These are phyloP conservation scores for Neuroterus valhalla DNA, from an alignment of 1,140 invertebrate genomes.

Conservation along the genomic window DNA sequence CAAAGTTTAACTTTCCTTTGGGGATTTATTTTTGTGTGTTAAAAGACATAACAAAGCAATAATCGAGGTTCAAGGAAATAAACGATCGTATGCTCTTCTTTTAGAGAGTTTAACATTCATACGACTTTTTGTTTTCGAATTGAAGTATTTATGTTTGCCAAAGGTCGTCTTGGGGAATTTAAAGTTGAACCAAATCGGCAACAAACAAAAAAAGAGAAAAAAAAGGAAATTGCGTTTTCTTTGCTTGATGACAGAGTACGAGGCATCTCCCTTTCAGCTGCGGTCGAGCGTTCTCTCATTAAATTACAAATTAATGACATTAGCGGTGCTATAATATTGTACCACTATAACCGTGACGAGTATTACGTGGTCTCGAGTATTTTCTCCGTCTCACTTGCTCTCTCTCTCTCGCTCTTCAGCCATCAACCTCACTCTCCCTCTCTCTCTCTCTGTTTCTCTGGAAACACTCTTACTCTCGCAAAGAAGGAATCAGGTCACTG, in stretches of 20 bases:
- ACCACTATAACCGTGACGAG: conserved; percentile 71
- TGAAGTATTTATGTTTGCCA: too few relatives aligned
- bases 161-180: too few relatives aligned
- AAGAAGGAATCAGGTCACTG: conserved; percentile 74
- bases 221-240: conserved; percentile 49
- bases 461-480: conserved; percentile 72
- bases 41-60: too few relatives aligned
- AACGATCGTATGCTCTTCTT: too few relatives aligned
- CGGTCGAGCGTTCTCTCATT: conserved; percentile 66
- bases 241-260: conserved; percentile 40
- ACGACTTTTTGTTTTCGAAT: too few relatives aligned
- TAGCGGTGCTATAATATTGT: conserved; percentile 74
- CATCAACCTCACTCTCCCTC: conserved; percentile 51
- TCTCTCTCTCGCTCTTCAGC: conserved; percentile 52
- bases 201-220: conserved; percentile 19
- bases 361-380: conserved; percentile 71
- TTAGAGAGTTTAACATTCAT: too few relatives aligned
- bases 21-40: too few relatives aligned
- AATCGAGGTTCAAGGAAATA: too few relatives aligned
- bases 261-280: conserved; percentile 39
- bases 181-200: too few relatives aligned
- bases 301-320: conserved; percentile 74
- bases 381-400: conserved; percentile 54
- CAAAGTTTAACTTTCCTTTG: too few relatives aligned
- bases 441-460: conserved; percentile 60